phyloP scores from a whole-genome alignment of 2,888 invertebrate species.

The Cheilosia vernalis region DNA sequence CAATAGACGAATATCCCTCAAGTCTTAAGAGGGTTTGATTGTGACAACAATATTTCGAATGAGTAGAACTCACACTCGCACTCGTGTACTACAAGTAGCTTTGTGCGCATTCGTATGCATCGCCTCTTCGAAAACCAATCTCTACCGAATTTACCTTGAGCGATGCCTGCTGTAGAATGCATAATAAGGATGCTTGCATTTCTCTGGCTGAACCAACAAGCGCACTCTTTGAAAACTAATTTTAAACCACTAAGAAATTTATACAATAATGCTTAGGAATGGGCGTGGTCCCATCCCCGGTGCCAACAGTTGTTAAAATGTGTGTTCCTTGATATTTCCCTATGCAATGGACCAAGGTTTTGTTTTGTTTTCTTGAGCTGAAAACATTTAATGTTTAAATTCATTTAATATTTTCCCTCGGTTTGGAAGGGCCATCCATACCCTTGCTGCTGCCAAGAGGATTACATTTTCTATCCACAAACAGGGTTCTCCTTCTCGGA shows the following conservation, averaged over 20 bases:
- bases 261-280: slow-evolving; percentile 36
- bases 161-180: slow-evolving; percentile 6
- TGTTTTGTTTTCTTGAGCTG: background rate
- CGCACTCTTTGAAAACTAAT: slow-evolving; percentile 4
- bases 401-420: slow-evolving; percentile 3
- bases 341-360: slow-evolving; percentile 6
- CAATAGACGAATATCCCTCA: slow-evolving; percentile 1
- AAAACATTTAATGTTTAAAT: slow-evolving; percentile 24
- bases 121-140: slow-evolving; percentile 12
- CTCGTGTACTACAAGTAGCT: background rate
- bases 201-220: background rate
- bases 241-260: slow-evolving; percentile 30
- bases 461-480: slow-evolving; percentile 25
- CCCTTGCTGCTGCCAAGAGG: background rate
- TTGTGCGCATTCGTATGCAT: background rate
- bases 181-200: slow-evolving; percentile 30
- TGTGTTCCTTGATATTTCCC: slow-evolving; percentile 21
- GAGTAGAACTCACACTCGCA: background rate
- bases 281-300: background rate
- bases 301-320: background rate
- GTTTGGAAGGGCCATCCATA: background rate
- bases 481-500: background rate
- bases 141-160: slow-evolving; percentile 7
- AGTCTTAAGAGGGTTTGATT: background rate
- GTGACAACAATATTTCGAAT: background rate